Percentiles rank a stretch among this genome's conserved stretches.
Evolutionary conservation across 2,113 vertebrate species (phyloP).

Genomic region (Crypturellus undulatus): DNA sequence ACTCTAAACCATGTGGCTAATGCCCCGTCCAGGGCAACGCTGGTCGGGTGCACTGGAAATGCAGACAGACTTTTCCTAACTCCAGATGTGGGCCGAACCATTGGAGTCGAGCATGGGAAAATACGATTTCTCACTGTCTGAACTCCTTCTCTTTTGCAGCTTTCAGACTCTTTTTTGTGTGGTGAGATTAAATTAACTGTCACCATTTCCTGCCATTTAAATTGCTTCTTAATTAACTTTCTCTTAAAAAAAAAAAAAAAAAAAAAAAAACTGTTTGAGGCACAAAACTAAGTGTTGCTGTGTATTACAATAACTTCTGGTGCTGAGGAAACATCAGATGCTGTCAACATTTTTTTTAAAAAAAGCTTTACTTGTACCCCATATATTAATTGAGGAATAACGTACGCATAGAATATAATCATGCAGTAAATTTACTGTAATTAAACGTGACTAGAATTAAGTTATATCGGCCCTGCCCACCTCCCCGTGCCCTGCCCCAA

Average conservation of each 20-base stretch:
- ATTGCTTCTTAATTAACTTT: not conserved
- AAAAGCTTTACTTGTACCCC: not conserved
- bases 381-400: not conserved
- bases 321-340: not conserved
- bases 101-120: not conserved
- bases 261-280: not conserved
- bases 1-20: not conserved
- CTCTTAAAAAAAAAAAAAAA: not conserved
- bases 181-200: not conserved
- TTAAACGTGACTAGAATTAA: not conserved
- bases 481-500: not conserved
- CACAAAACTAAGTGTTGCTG: not conserved
- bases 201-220: not conserved
- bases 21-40: not conserved
- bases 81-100: not conserved
- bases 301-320: not conserved
- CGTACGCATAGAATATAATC: not conserved
- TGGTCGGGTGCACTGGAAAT: not conserved
- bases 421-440: not conserved
- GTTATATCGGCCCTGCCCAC: not conserved
- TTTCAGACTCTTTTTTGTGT: not conserved
- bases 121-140: fast-evolving
- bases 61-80: not conserved
- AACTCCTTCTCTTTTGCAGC: not conserved
- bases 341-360: not conserved